Evolutionary conservation across 2,888 invertebrate species (phyloP).

Genomic region (Steinernema hermaphroditum): DNA sequence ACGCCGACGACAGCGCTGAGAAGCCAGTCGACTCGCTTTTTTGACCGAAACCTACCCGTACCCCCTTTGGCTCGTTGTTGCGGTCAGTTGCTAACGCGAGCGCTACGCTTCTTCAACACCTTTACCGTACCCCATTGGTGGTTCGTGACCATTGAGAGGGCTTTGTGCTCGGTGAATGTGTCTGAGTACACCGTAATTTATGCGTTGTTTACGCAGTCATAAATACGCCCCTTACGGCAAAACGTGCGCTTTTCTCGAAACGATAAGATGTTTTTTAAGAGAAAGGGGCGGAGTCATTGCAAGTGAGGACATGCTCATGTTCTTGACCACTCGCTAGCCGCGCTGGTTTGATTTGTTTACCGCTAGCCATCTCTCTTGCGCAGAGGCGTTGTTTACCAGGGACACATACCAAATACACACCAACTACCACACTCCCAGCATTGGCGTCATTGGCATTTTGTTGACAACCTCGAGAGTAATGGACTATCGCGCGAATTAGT

Average conservation of each 20-base stretch:
- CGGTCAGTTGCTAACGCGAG: too few relatives aligned
- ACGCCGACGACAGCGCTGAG: background rate
- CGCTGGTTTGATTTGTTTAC: conserved; percentile 31
- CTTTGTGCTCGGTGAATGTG: too few relatives aligned
- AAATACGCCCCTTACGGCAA: background rate
- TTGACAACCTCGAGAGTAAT: conserved; percentile 22
- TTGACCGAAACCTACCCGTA: background rate
- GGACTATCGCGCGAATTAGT: conserved; percentile 15
- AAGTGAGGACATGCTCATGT: conserved; percentile 28
- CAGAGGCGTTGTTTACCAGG: conserved; percentile 30
- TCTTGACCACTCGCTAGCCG: conserved; percentile 26
- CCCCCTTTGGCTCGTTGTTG: background rate
- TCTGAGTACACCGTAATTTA: too few relatives aligned
- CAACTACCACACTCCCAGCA: conserved; percentile 23
- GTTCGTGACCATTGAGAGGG: too few relatives aligned
- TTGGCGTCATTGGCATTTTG: conserved; percentile 23
- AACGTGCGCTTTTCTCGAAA: background rate
- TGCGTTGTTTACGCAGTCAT: conserved; percentile 12
- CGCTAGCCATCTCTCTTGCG: conserved; percentile 19
- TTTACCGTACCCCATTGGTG: too few relatives aligned
- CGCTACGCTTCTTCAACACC: too few relatives aligned
- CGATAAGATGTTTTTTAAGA: conserved; percentile 21
- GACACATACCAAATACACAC: conserved; percentile 30
- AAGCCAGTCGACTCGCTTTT: background rate
- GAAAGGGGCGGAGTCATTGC: conserved; percentile 24